These are phyloP conservation scores for Neostethus bicornis DNA, from an alignment of 2,797 vertebrate species.

Conservation along the genomic window DNA sequence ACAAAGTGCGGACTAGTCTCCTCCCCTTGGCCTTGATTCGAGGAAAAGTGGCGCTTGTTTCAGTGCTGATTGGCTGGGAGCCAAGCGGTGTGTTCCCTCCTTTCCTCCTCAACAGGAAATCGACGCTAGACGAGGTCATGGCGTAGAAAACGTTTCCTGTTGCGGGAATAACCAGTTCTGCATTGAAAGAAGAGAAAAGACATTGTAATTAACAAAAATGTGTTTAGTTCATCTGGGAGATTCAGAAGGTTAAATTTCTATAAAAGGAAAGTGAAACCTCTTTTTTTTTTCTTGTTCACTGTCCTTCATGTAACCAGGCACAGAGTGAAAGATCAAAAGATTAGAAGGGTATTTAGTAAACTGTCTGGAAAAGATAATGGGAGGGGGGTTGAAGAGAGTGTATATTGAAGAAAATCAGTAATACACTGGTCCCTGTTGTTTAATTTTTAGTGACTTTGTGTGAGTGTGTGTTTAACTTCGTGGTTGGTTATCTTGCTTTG, in stretches of 20 bases:
- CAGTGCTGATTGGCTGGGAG: slow-evolving; percentile 62
- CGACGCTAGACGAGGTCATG: slow-evolving; percentile 86
- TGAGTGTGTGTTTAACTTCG: too few relatives aligned
- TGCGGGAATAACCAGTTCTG: slow-evolving; percentile 88
- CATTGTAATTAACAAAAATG: neutral
- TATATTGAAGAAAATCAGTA: too few relatives aligned
- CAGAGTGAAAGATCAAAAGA: neutral
- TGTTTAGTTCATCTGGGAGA: neutral
- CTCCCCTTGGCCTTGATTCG: slow-evolving; percentile 89
- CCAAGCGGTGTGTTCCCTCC: slow-evolving; percentile 67
- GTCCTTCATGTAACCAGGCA: neutral
- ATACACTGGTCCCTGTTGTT: too few relatives aligned
- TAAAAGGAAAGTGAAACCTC: neutral
- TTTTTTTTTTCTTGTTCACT: neutral
- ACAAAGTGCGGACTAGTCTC: slow-evolving; percentile 83
- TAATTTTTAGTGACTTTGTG: too few relatives aligned
- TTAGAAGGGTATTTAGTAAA: too few relatives aligned
- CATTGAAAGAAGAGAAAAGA: slow-evolving; percentile 10
- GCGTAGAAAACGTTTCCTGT: slow-evolving; percentile 93
- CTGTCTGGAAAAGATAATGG: too few relatives aligned
- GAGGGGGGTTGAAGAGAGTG: too few relatives aligned
- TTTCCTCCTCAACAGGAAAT: slow-evolving; percentile 86
- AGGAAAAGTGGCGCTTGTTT: slow-evolving; percentile 88
- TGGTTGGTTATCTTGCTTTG: too few relatives aligned
- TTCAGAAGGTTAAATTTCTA: neutral